Evolutionary conservation across 2,113 vertebrate species (phyloP).

Genomic region (Gymnorhina tibicen): DNA sequence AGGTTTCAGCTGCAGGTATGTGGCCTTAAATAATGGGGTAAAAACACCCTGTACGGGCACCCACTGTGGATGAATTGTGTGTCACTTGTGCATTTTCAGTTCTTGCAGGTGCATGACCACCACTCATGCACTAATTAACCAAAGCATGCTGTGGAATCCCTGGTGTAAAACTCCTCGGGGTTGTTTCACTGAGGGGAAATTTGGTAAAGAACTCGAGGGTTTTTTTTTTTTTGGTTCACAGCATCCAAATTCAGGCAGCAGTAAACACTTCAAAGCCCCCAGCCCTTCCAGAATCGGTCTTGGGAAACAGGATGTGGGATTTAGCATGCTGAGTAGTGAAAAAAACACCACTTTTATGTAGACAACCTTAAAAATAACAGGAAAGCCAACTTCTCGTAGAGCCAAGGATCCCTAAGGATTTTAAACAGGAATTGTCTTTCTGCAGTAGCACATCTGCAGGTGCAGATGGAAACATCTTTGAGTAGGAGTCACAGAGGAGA

Average conservation of each 20-base stretch:
- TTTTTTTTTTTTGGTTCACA: not conserved
- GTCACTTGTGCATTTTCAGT: not conserved
- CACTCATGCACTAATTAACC: not conserved
- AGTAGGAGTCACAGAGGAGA: not conserved
- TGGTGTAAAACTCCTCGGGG: not conserved
- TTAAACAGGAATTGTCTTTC: not conserved
- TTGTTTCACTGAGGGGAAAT: not conserved
- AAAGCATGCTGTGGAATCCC: not conserved
- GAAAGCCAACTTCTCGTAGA: not conserved
- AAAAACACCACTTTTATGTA: not conserved
- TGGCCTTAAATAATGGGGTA: not conserved
- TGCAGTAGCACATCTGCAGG: not conserved
- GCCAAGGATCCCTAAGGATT: not conserved
- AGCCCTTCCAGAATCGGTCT: not conserved
- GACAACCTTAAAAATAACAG: not conserved
- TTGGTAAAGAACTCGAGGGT: not conserved
- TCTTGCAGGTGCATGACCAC: not conserved
- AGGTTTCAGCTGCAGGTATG: not conserved
- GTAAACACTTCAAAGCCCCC: not conserved
- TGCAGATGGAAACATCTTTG: not conserved
- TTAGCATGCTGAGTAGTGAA: not conserved
- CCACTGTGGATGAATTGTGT: not conserved
- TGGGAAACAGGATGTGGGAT: conserved; percentile 4
- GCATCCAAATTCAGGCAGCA: not conserved
- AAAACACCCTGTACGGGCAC: not conserved